These are phyloP conservation scores for human (Homo sapiens) DNA, from an alignment of 2,113 vertebrate genomes.

Conservation along the genomic window GRCh38 chr2:30533001-30533500, in stretches of 20 bases:
- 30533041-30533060: not conserved
- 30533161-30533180: constrained; percentile 97
- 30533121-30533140: constrained; percentile 95
- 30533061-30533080: constrained; percentile 46
- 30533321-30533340: constrained; percentile 42
- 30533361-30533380: not conserved
- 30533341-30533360: constrained; percentile 26
- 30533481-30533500: constrained; percentile 37
- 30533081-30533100: not conserved
- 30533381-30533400: constrained; percentile 1
- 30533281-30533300: constrained; percentile 96
- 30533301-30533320: constrained; percentile 96
- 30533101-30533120: constrained; percentile 86
- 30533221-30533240: constrained; percentile 99
- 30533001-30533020: not conserved
- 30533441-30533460: constrained; percentile 51
- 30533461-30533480: not conserved
- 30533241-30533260: constrained; percentile 97
- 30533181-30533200: constrained; percentile 98
- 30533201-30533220: constrained; percentile 98
- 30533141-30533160: constrained; percentile 97
- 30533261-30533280: constrained; percentile 97
- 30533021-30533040: not conserved
- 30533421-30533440: constrained; percentile 31
- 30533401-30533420: constrained; percentile 29